Conservation (phyloP, 2,113 vertebrate genomes). For the Podarcis raffonei region DNA sequence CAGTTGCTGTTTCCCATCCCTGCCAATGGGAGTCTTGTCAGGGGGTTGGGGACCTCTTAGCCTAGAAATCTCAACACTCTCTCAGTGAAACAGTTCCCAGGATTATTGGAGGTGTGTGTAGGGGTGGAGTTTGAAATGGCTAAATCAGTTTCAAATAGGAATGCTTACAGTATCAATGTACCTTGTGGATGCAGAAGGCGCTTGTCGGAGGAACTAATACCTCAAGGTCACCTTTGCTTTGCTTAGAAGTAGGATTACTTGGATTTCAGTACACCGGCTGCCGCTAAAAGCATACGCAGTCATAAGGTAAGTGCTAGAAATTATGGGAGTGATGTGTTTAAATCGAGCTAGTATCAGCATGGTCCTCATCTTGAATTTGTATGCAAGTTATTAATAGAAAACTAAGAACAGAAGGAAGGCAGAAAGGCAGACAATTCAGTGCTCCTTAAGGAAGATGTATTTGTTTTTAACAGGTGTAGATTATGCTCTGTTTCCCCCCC, state of each 20-base stretch:
- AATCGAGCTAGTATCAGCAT: neutral
- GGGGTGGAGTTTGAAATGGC: neutral
- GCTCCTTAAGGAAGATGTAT: neutral
- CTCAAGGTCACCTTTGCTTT: neutral
- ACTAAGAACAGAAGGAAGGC: neutral
- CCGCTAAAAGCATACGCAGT: neutral
- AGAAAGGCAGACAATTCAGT: neutral
- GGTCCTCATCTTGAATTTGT: neutral
- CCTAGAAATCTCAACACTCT: neutral
- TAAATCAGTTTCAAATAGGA: neutral
- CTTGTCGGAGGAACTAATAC: neutral
- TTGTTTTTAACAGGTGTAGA: neutral
- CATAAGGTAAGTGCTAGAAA: neutral
- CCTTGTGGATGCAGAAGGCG: neutral
- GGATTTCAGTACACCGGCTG: neutral
- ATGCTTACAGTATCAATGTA: neutral
- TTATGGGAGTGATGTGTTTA: neutral
- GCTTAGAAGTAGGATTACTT: slow-evolving; percentile 19
- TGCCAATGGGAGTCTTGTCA: neutral
- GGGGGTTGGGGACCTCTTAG: neutral
- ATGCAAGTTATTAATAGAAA: neutral
- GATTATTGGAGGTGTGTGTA: neutral
- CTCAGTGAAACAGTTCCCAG: neutral
- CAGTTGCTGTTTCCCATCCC: neutral
- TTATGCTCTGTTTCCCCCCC: neutral